Evolutionary conservation across 2,113 vertebrate genomes (phyloP), one percentile per base, ranked within the genome.

Genomic region (Phaetusa simplex): DNA sequence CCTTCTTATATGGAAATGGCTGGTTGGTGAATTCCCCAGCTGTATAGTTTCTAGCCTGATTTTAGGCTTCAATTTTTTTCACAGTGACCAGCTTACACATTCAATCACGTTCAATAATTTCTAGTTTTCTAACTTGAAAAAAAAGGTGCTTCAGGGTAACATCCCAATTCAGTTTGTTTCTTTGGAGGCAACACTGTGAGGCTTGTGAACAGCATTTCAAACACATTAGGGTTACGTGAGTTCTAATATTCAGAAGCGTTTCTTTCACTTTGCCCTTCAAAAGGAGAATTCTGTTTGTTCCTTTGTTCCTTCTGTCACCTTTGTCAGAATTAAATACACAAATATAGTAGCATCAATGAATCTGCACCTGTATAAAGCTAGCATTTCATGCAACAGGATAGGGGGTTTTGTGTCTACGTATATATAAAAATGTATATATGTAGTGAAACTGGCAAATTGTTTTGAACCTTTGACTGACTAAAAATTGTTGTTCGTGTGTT

Each of bases 351-450:
- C 18, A 36, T 18, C 22, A 14, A 5, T 40, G 50, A 45, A 42
- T 34, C 15, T 24, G 53, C 24, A 61, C 20, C 19, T 7, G 4
- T 22, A 5, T 49, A 62, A 74, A 66, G 21, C 32, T 59, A 24
- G 12, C 12, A 9, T 84, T 80, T 72, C 65, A 12, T 52, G n/a
- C 11, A 53, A 21, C 2, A 14, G 42, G 8, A 5, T 19, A 38
- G 45, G 4, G 1, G 0, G 1, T 11, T 14, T 36, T 53, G 7
- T 42, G 8, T 43, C 40, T 76, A 0, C 17, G 4, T 67, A 4
- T 32, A 24, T 17, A 24, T 18, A 34, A 47, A 59, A 26, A 26
- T 26, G 3, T 52, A 2, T 30, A 2, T 21, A 9, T 11, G 9
- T 3, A 29, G 9, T 50, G 38, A 49, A 82, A 47, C 32, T 14